Conservation (phyloP, 2,113 vertebrate species). For the Zingel zingel region DNA sequence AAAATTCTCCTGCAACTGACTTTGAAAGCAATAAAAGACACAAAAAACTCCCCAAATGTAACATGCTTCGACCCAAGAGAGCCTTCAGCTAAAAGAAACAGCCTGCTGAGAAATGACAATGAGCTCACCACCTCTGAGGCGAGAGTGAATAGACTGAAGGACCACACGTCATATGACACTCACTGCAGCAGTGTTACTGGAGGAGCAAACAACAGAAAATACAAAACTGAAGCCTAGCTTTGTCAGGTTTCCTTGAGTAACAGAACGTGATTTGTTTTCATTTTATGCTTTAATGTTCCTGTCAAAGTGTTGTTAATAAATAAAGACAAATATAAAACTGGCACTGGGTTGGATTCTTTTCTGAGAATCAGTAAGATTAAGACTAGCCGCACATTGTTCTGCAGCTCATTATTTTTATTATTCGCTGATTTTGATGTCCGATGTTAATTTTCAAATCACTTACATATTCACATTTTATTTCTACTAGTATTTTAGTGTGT, state of each 20-base stretch:
- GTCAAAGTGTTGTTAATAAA: slow-evolving; percentile 25
- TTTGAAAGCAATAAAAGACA: slow-evolving; percentile 10
- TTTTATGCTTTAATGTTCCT: slow-evolving; percentile 21
- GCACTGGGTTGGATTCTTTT: not conserved
- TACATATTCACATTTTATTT: not conserved
- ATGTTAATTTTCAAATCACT: not conserved
- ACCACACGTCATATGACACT: not conserved
- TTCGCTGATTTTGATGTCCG: slow-evolving; percentile 14
- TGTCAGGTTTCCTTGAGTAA: not conserved
- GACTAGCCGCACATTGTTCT: not conserved
- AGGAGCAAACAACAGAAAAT: not conserved
- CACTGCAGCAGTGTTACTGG: not conserved
- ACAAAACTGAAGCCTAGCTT: slow-evolving; percentile 1
- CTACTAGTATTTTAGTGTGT: not conserved
- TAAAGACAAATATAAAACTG: slow-evolving; percentile 23
- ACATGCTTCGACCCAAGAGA: not conserved
- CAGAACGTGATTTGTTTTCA: not conserved
- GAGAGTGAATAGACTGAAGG: not conserved
- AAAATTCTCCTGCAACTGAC: not conserved
- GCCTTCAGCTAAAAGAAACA: slow-evolving; percentile 10
- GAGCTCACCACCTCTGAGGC: slow-evolving; percentile 8
- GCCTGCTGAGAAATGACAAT: slow-evolving; percentile 12
- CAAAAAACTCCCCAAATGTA: not conserved
- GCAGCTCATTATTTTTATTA: slow-evolving; percentile 6
- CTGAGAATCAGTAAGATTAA: slow-evolving; percentile 14